Evolutionary conservation across 53 echinoderm and acorn worm genomes (phyloP).

Genomic region (Paracentrotus lividus): DNA sequence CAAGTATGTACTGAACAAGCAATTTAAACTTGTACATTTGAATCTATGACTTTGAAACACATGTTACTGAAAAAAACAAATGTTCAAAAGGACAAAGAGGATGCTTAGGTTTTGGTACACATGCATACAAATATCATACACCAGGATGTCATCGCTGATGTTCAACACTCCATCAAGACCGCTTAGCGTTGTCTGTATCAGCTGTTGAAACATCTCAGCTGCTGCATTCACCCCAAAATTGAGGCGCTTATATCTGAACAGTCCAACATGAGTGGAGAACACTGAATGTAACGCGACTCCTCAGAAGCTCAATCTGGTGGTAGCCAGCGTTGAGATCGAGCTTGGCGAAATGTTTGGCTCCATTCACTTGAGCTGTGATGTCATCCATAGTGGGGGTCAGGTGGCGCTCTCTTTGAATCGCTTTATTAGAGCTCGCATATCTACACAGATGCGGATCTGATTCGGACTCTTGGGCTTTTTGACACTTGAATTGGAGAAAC

Average conservation of each 20-base stretch:
- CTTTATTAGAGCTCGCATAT: conserved; percentile 66
- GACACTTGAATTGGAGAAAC: conserved; percentile 65
- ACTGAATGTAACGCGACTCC: conserved; percentile 60
- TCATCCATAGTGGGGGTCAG: conserved; percentile 76
- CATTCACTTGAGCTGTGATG: conserved; percentile 75
- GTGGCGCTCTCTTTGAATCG: conserved; percentile 73
- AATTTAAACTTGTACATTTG: too few relatives aligned
- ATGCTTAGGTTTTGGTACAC: too few relatives aligned
- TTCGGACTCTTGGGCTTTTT: conserved; percentile 54
- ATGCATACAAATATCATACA: too few relatives aligned
- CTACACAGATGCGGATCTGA: conserved; percentile 62
- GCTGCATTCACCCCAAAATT: conserved; percentile 82
- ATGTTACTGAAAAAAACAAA: too few relatives aligned
- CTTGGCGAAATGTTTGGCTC: conserved; percentile 71
- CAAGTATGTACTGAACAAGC: too few relatives aligned
- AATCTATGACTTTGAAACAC: too few relatives aligned
- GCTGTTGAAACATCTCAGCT: conserved; percentile 77
- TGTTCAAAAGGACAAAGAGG: too few relatives aligned
- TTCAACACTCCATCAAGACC: conserved; percentile 50
- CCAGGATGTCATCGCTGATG: conserved; percentile 61
- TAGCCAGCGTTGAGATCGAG: conserved; percentile 75
- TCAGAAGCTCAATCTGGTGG: conserved; percentile 72
- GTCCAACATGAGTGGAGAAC: conserved; percentile 81
- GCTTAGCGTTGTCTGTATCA: not conserved
- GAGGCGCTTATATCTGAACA: conserved; percentile 73